Evolutionary conservation across 2,797 vertebrate species (phyloP).

Genomic region (Babyrousa celebensis): DNA sequence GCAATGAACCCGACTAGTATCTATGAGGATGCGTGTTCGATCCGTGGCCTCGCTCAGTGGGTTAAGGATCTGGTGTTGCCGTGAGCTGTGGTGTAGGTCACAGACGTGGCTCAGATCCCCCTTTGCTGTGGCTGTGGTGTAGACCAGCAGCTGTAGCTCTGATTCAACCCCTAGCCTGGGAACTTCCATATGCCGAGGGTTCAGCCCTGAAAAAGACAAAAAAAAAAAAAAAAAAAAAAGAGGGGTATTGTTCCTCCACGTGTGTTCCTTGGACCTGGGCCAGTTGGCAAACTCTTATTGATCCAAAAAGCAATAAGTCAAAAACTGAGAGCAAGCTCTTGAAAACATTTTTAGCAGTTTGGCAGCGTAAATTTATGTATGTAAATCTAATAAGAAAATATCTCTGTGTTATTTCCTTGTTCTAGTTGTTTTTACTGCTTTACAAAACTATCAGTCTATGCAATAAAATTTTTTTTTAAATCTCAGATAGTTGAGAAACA

Average conservation of each 20-base stretch:
- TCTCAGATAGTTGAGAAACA: not conserved
- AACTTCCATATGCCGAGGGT: too few species aligned
- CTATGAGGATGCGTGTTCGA: too few species aligned
- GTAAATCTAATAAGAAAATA: not conserved
- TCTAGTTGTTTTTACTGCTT: not conserved
- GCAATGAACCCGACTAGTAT: too few species aligned
- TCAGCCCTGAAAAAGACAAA: too few species aligned
- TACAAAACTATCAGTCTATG: not conserved
- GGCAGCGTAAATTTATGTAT: not conserved
- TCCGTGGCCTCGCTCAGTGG: too few species aligned
- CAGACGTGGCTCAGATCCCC: too few species aligned
- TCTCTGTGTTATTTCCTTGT: not conserved
- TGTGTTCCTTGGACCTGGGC: not conserved
- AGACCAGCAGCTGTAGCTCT: too few species aligned
- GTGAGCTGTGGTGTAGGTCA: too few species aligned
- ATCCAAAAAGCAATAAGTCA: not conserved
- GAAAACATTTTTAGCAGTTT: not conserved
- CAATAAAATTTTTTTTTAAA: not conserved
- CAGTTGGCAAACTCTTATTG: not conserved
- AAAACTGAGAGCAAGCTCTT: conserved; percentile 4
- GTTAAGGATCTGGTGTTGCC: too few species aligned
- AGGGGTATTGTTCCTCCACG: not conserved
- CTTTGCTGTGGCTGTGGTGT: too few species aligned
- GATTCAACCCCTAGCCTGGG: too few species aligned
- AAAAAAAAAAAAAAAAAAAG: too few species aligned